Evolutionary conservation across 2,888 invertebrate species (phyloP).

Genomic region (Cryptus viduatorius): DNA sequence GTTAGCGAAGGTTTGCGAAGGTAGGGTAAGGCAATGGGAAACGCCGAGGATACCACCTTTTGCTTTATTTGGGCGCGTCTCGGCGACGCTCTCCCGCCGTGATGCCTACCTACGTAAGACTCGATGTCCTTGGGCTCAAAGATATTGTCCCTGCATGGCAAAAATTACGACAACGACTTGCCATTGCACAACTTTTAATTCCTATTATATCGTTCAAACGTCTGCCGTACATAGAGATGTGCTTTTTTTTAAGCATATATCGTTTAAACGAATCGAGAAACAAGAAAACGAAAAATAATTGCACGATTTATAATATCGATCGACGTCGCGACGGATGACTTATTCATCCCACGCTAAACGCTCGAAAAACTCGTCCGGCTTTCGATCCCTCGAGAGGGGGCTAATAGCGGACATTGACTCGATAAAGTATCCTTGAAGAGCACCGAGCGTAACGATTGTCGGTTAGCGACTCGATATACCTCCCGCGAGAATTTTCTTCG

Average conservation of each 20-base stretch:
- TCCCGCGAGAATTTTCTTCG: constrained; percentile 56
- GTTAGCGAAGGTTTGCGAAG: constrained; percentile 11
- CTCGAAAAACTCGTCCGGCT: neutral
- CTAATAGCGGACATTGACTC: constrained; percentile 79
- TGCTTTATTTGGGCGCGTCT: constrained; percentile 71
- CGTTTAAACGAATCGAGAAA: neutral
- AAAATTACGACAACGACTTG: constrained; percentile 12
- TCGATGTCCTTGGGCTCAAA: constrained; percentile 75
- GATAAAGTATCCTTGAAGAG: constrained; percentile 81
- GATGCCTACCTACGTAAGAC: constrained; percentile 61
- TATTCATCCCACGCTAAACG: constrained; percentile 19
- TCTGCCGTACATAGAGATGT: neutral
- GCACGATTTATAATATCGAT: constrained; percentile 7
- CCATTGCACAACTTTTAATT: constrained; percentile 43
- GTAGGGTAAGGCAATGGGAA: constrained; percentile 45
- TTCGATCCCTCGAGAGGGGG: constrained; percentile 26
- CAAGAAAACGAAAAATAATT: neutral
- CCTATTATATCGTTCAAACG: constrained; percentile 9
- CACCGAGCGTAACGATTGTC: constrained; percentile 78
- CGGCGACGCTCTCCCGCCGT: constrained; percentile 11
- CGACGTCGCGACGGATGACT: neutral
- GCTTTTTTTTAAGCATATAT: constrained; percentile 13
- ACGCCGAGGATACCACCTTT: constrained; percentile 56
- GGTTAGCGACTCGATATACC: constrained; percentile 48
- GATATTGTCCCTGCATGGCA: constrained; percentile 61